phyloP scores from a whole-genome alignment of 2,113 vertebrate genomes.

The Rhineura floridana region DNA sequence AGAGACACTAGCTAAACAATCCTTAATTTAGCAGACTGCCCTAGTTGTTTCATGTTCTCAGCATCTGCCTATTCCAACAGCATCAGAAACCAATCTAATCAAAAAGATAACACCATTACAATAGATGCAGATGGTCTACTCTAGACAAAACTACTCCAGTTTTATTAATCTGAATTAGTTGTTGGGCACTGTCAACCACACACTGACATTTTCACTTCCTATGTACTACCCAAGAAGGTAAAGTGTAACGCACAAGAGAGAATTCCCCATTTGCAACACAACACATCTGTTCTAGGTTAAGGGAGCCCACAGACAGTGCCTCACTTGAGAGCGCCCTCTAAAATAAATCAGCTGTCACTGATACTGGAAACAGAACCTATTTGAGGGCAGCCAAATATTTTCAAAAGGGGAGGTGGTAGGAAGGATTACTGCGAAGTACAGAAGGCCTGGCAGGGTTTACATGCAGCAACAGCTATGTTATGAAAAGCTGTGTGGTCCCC shows the following conservation, averaged over 20 bases:
- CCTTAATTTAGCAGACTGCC: background rate
- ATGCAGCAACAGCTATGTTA: background rate
- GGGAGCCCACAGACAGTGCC: background rate
- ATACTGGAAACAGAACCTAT: background rate
- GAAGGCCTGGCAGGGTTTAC: background rate
- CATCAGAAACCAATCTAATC: background rate
- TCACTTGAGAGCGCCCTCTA: background rate
- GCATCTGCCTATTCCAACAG: background rate
- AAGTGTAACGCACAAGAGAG: too few relatives aligned
- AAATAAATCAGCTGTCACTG: background rate
- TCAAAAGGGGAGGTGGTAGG: too few relatives aligned
- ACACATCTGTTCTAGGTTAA: background rate
- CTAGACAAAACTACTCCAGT: background rate
- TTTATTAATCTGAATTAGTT: background rate
- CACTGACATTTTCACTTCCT: background rate
- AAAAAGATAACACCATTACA: background rate
- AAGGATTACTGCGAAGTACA: background rate
- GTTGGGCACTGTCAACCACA: too few relatives aligned
- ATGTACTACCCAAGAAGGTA: background rate
- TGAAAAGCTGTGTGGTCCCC: background rate
- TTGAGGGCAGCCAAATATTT: background rate
- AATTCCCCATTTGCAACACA: background rate
- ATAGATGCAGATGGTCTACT: background rate
- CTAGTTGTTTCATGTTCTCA: too few relatives aligned
- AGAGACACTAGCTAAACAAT: background rate